Base-by-base conservation (phyloP, 2,888 invertebrate genomes). In the Cosmia pyralina region DNA sequence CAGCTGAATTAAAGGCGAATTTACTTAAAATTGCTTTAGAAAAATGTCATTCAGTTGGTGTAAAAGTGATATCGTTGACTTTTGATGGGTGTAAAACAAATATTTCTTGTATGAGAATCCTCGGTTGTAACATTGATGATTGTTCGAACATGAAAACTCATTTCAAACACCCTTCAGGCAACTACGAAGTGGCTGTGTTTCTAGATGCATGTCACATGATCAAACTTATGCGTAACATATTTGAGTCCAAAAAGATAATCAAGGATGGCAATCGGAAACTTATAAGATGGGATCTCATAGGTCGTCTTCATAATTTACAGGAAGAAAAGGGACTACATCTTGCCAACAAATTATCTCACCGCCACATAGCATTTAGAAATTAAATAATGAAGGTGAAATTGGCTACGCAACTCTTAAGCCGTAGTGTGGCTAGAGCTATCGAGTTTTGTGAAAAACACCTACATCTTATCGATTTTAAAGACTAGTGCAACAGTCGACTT, bases 41-140 rank as follows among this genome's bases (percentile, higher is more conserved):
- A 22, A 60, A 60, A 44, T 60, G 44, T 15, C 62, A 63, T 63
- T 19, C 44, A 5, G 62, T 38, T 17, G 48, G 28, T 19, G 62
- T 63, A 28, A 63, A 63, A 63, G 63, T 63, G n/a, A 34, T 63
- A 22, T 63, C 46, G 5, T 48, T 63, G 10, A 63, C 48, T 34
- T 48, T 63, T 48, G 48, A 63, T 48, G 62, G 46, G 5, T 28
- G 41, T 22, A 60, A 60, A 41, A 60, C 60, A 13, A 60, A 22
- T 60, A 15, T 60, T 44, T 41, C 60, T 60, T 60, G 60, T 17
- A 60, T 60, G 60, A 44, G 4, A 44, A 41, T 60, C 15, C 60
- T 60, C 15, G 15, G 60, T 22, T 41, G 60, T 60, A 60, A 22
- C 22, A 60, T 44, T 44, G 60, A 44, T 15, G 41, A 50, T 63